phyloP scores from a whole-genome alignment of 2,113 vertebrate species.

The Ptyas mucosa region DNA sequence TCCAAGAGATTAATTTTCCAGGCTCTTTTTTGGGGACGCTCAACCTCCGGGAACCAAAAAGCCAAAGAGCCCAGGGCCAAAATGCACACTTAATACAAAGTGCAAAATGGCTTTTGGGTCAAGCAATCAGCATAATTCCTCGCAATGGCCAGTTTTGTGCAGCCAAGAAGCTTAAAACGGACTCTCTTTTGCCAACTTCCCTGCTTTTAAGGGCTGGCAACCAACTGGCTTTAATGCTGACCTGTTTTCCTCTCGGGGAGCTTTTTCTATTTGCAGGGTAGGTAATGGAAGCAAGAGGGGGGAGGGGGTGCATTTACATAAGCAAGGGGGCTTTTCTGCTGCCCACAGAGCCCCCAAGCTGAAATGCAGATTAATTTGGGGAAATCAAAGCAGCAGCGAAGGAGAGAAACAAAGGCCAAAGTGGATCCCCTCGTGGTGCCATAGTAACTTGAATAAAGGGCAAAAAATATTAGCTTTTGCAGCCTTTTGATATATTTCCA shows the following conservation, averaged over 20 bases:
- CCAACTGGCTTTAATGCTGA: no score
- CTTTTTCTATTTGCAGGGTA: no score
- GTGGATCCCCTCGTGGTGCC: neutral
- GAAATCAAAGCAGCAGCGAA: neutral
- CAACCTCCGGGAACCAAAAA: conserved; percentile 55
- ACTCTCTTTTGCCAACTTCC: neutral
- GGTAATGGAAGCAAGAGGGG: neutral
- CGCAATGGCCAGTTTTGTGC: neutral
- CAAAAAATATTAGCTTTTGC: neutral
- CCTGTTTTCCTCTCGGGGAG: neutral
- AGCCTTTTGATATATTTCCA: neutral
- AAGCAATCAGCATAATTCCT: neutral
- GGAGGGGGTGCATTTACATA: neutral
- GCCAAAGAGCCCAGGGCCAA: neutral
- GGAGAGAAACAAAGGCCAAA: neutral
- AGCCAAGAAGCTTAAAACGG: neutral
- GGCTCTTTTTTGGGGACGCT: conserved; percentile 43
- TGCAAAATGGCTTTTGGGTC: neutral
- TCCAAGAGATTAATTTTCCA: neutral
- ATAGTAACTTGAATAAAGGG: neutral
- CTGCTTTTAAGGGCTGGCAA: neutral
- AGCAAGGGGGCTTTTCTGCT: neutral
- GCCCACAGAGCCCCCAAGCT: neutral
- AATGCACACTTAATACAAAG: neutral
- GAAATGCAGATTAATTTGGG: neutral